Evolutionary conservation across 2,113 vertebrate species (phyloP), one percentile per base, ranked within the genome.

Genomic region (Thomomys bottae): DNA sequence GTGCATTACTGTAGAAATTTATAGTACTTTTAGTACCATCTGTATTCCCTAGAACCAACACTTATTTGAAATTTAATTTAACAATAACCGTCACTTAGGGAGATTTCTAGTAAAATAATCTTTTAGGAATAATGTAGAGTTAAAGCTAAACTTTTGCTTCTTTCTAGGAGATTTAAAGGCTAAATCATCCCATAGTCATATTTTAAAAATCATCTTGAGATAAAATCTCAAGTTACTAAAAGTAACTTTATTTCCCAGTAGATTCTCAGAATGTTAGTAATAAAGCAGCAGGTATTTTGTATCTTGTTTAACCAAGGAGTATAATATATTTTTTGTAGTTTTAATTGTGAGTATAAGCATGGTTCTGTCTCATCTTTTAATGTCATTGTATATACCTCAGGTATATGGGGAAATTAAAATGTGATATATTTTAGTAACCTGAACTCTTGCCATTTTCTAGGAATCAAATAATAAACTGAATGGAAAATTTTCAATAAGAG

Each of bases 231-330:
- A n/a, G n/a, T n/a, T n/a, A n/a, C n/a, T n/a, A n/a, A n/a, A n/a
- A n/a, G n/a, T n/a, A n/a, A n/a, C n/a, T n/a, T n/a, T 76, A 88
- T 94, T 95, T 94, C 28, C 20, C 71, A 72, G 30, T 79, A 8
- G 67, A 0, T 79, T 95, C 85, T 8, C 63, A 1, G 76, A 21
- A 15, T 30, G 84, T 87, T 84, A 86, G 72, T 92, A 89, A 87
- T 42, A 90, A 93, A 49, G 26, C 2, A 73, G 26, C 3, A 73
- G 2, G 4, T 54, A 34, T 72, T n/a, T 30, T n/a, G 7, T 17
- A 3, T 73, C 5, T 64, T 84, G 4, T 59, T 77, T 57, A 68
- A 73, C 17, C 1, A 81, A 2, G 7, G 14, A 90, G 64, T 80
- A 84, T 26, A 89, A 26, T 4, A 34, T 88, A 84, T 36, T 90